A percentile compares a stretch with the other conserved stretches of the same genome.
Evolutionary conservation across 2,797 vertebrate species (phyloP).

Genomic region (Hydrophis major): DNA sequence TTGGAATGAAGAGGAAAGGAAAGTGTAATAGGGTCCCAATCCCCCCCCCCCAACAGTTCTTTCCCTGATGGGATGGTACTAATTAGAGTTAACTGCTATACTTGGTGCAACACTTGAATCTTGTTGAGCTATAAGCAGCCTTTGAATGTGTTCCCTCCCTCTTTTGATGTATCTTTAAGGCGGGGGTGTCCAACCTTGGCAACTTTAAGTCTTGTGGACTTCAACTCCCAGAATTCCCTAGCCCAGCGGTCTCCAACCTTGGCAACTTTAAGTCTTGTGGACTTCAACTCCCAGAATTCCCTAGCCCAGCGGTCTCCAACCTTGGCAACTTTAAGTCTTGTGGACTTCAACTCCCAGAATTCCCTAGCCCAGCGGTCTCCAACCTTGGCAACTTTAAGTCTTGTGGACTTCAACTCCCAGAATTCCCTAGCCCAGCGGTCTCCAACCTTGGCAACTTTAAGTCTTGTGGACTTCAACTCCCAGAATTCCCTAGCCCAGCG

Average conservation of each 20-base stretch:
- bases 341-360: not conserved
- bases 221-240: not conserved
- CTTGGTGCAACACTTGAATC: not conserved
- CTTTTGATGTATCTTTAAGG: not conserved
- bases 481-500: not conserved
- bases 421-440: too few relatives aligned
- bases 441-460: not conserved
- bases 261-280: too few relatives aligned
- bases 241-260: too few relatives aligned
- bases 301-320: too few relatives aligned
- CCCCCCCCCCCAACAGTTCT: not conserved
- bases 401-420: too few relatives aligned
- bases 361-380: not conserved
- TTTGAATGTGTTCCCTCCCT: not conserved
- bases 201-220: not conserved
- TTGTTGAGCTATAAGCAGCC: not conserved
- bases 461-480: not conserved
- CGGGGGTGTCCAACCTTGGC: not conserved
- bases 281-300: too few relatives aligned
- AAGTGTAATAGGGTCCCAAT: not conserved
- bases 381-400: too few relatives aligned
- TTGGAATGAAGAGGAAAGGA: not conserved
- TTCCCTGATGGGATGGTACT: constrained; percentile 4
- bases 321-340: too few relatives aligned
- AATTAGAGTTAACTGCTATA: constrained; percentile 4